Evolutionary conservation across 2,888 invertebrate species (phyloP).

Genomic region (Bombylius major): DNA sequence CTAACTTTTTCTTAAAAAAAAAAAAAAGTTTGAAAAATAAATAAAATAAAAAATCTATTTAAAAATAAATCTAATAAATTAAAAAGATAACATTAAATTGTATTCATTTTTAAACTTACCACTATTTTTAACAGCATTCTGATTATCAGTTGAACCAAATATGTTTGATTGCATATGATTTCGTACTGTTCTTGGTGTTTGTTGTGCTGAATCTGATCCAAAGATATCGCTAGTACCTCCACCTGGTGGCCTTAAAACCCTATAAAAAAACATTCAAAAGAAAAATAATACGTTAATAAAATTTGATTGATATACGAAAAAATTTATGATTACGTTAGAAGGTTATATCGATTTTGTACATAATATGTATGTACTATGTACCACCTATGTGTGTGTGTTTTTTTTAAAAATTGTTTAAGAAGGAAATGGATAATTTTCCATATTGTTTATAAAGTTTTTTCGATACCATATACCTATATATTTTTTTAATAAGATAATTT

Average conservation of each 20-base stretch:
- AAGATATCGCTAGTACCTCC: constrained; percentile 50
- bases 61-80: constrained; percentile 4
- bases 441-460: too few relatives aligned
- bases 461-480: too few relatives aligned
- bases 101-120: constrained; percentile 21
- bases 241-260: constrained; percentile 50
- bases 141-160: constrained; percentile 33
- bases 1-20: too few relatives aligned
- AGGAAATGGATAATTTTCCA: too few relatives aligned
- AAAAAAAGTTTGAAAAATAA: too few relatives aligned
- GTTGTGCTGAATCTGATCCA: constrained; percentile 27
- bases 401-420: too few relatives aligned
- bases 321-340: too few relatives aligned
- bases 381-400: too few relatives aligned
- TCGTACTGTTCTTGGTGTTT: constrained; percentile 33
- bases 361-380: too few relatives aligned
- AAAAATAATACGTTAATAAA: constrained; percentile 2
- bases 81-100: background rate
- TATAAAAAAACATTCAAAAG: constrained; percentile 29
- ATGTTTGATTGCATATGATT: constrained; percentile 38
- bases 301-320: background rate
- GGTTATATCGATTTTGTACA: too few relatives aligned
- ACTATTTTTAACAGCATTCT: constrained; percentile 29
- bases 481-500: too few relatives aligned
- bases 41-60: constrained; percentile 6